These are phyloP conservation scores for Pedionomus torquatus DNA, from an alignment of 2,113 vertebrate species.

Conservation along the genomic window DNA sequence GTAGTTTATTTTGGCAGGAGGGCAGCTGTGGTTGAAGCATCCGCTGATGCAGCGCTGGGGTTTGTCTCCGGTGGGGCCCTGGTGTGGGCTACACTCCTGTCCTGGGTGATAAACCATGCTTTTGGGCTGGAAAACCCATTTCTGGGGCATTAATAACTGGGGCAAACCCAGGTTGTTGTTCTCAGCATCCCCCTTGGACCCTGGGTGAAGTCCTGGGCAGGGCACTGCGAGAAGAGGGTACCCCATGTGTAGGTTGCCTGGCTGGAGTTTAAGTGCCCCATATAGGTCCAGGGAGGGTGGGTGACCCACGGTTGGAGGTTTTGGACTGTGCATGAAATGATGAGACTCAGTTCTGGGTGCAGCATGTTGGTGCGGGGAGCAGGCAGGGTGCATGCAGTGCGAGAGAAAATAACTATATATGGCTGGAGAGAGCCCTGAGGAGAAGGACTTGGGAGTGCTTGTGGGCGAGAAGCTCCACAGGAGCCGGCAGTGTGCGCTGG, in stretches of 20 bases:
- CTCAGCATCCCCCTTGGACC: background rate
- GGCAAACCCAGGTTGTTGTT: background rate
- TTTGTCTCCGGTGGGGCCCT: background rate
- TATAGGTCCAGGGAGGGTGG: background rate
- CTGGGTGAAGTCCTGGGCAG: fast-evolving
- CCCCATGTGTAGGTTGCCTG: background rate
- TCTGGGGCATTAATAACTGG: background rate
- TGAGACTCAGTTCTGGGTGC: background rate
- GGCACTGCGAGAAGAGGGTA: background rate
- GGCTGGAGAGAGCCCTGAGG: too few species aligned
- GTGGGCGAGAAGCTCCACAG: too few species aligned
- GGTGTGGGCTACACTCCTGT: background rate
- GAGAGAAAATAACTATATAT: background rate
- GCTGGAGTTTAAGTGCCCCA: background rate
- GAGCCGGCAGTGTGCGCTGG: too few species aligned
- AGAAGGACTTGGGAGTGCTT: too few species aligned
- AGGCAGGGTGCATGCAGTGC: background rate
- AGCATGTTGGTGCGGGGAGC: background rate
- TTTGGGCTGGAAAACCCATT: background rate
- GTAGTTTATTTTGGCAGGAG: background rate
- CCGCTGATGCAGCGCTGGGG: background rate
- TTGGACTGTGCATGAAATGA: fast-evolving
- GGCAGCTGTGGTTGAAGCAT: background rate
- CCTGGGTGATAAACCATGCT: fast-evolving
- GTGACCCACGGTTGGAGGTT: background rate